phyloP scores from a whole-genome alignment of 2,888 invertebrate genomes.

The Hartigia nigra region DNA sequence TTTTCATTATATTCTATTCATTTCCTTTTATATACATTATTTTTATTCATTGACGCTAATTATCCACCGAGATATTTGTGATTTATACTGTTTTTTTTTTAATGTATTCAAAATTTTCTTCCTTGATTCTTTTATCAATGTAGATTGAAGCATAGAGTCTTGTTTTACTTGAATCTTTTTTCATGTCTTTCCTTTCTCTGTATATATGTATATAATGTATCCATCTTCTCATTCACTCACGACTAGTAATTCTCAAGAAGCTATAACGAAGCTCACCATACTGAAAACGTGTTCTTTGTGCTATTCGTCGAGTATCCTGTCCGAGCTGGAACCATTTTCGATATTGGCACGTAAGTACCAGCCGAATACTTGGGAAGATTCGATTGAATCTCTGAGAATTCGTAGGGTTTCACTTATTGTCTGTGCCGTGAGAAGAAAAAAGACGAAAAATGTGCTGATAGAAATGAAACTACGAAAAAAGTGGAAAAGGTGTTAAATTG shows the following conservation, averaged over 20 bases:
- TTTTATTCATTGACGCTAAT: background rate
- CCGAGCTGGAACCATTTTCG: background rate
- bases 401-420: background rate
- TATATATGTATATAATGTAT: background rate
- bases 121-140: background rate
- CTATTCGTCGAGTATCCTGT: background rate
- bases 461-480: background rate
- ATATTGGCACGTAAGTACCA: background rate
- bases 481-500: background rate
- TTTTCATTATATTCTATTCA: background rate
- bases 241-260: background rate
- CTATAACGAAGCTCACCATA: background rate
- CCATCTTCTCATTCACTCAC: background rate
- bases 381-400: background rate
- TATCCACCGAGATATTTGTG: background rate
- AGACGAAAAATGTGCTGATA: background rate
- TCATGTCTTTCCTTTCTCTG: no score
- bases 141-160: background rate
- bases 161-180: background rate
- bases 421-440: background rate
- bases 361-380: background rate
- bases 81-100: background rate
- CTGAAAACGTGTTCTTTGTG: background rate
- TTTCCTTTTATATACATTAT: background rate
- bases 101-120: background rate